phyloP scores from a whole-genome alignment of 2,888 invertebrate species.

The Lasioglossum oenotherae region DNA sequence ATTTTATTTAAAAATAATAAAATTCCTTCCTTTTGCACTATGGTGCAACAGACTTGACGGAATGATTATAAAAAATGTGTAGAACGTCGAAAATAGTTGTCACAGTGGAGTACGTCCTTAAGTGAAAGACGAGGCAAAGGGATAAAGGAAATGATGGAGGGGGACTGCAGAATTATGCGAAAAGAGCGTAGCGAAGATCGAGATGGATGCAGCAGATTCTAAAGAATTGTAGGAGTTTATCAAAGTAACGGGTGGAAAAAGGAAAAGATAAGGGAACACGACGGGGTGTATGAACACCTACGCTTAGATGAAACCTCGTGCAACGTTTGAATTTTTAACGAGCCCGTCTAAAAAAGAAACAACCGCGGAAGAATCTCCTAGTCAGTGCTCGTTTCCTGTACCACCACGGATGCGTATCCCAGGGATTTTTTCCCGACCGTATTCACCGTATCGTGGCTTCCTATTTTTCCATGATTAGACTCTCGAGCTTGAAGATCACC shows the following conservation, averaged over 20 bases:
- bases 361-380: not conserved
- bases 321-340: constrained; percentile 54
- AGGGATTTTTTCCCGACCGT: constrained; percentile 19
- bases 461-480: constrained; percentile 40
- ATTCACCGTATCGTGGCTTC: not conserved
- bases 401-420: constrained; percentile 23
- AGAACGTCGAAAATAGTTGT: not conserved
- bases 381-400: constrained; percentile 38
- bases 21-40: not conserved
- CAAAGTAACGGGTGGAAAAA: not conserved
- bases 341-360: constrained; percentile 15
- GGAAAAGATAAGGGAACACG: constrained; percentile 10
- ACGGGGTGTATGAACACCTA: constrained; percentile 22
- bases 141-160: not conserved
- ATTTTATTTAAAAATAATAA: not conserved
- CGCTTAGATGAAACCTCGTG: constrained; percentile 25
- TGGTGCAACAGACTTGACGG: not conserved
- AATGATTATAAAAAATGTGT: not conserved
- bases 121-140: not conserved
- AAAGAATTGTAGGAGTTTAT: constrained; percentile 6
- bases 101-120: not conserved
- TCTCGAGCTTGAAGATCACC: constrained; percentile 30
- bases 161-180: constrained; percentile 17
- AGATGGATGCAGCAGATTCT: constrained; percentile 1
- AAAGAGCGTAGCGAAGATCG: constrained; percentile 10